These are phyloP conservation scores for Chloromyia formosa DNA, from an alignment of 2,888 invertebrate genomes.

Conservation along the genomic window DNA sequence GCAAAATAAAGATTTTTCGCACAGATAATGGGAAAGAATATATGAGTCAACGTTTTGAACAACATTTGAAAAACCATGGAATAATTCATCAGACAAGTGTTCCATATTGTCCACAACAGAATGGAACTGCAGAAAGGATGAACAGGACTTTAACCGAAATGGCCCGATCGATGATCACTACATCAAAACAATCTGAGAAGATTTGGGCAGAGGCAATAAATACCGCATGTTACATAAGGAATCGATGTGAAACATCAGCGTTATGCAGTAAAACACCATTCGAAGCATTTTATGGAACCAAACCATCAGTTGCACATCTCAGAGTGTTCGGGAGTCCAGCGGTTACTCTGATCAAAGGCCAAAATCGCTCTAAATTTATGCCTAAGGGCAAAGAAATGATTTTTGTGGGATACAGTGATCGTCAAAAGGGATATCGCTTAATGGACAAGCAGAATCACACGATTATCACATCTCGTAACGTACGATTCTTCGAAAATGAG, in stretches of 20 bases:
- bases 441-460: too few relatives aligned
- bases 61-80: background rate
- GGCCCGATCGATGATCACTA: background rate
- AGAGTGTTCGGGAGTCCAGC: slow-evolving; percentile 42
- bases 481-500: too few relatives aligned
- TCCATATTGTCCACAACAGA: slow-evolving; percentile 45
- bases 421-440: too few relatives aligned
- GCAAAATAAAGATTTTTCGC: slow-evolving; percentile 39
- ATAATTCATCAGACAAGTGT: background rate
- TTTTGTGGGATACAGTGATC: too few relatives aligned
- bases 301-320: slow-evolving; percentile 40
- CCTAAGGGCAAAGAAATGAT: too few relatives aligned
- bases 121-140: slow-evolving; percentile 47
- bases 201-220: slow-evolving; percentile 4
- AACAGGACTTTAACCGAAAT: background rate
- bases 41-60: slow-evolving; percentile 23
- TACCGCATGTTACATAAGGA: background rate
- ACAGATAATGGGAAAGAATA: slow-evolving; percentile 39
- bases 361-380: too few relatives aligned
- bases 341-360: background rate
- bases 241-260: background rate
- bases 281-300: background rate
- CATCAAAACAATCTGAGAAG: background rate
- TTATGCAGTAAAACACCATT: background rate
- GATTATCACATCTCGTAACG: too few relatives aligned